Conservation (phyloP, 2,888 invertebrate genomes). For the Drosophila mercatorum region DNA sequence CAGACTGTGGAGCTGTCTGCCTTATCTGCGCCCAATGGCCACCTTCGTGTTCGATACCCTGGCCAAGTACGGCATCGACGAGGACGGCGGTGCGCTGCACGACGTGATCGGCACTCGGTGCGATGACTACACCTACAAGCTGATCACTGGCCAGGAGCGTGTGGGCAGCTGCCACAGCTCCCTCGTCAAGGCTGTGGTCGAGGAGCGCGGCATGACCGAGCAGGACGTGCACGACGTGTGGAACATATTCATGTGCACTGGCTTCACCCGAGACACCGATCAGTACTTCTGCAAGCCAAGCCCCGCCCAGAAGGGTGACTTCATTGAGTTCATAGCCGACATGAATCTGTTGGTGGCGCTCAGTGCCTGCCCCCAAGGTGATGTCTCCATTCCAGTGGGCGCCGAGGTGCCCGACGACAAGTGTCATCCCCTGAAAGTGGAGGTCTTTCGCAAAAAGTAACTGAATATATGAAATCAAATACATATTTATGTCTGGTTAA, state of each 20-base stretch:
- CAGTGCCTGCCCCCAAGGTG: conserved; percentile 85
- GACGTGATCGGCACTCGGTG: conserved; percentile 85
- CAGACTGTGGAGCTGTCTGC: conserved; percentile 85
- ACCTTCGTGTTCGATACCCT: conserved; percentile 85
- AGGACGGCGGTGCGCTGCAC: conserved; percentile 85
- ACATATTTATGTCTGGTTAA: not conserved
- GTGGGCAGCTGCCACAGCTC: conserved; percentile 85
- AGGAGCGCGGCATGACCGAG: conserved; percentile 83
- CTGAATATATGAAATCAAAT: not conserved
- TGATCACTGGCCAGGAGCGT: conserved; percentile 85
- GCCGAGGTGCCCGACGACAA: conserved; percentile 83
- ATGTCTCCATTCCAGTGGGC: conserved; percentile 85
- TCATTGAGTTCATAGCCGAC: conserved; percentile 86
- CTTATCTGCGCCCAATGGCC: conserved; percentile 85
- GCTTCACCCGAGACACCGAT: conserved; percentile 85
- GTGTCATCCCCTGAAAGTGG: conserved; percentile 84
- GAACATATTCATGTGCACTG: conserved; percentile 86
- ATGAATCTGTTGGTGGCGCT: conserved; percentile 85
- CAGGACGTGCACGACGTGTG: conserved; percentile 86
- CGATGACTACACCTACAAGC: conserved; percentile 85
- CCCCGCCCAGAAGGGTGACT: conserved; percentile 85
- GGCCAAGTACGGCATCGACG: conserved; percentile 85
- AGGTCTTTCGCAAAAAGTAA: conserved; percentile 82
- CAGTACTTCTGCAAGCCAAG: conserved; percentile 86
- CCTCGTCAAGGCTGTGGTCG: conserved; percentile 82